A percentile compares a stretch with the other conserved stretches of the same genome.
Conservation (phyloP, 2,888 invertebrate genomes). For the Sinelater perroti region DNA sequence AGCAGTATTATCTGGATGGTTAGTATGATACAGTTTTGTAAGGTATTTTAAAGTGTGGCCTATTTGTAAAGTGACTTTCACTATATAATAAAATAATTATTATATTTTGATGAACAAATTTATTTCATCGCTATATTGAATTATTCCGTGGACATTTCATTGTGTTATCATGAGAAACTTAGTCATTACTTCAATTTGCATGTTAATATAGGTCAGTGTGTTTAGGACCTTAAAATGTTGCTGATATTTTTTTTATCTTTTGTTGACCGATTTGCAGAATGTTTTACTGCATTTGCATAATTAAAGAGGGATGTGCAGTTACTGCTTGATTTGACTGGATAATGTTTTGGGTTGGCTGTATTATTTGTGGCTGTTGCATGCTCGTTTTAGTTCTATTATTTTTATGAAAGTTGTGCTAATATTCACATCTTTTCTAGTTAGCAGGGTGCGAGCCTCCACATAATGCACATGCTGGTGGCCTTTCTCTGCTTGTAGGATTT, state of each 20-base stretch:
- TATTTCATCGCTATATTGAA: constrained; percentile 8
- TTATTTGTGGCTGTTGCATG: constrained; percentile 1
- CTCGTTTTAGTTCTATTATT: background rate
- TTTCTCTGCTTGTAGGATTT: constrained; percentile 16
- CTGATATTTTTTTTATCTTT: constrained; percentile 5
- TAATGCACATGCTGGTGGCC: constrained; percentile 32
- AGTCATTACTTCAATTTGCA: constrained; percentile 7
- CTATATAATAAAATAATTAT: constrained; percentile 11
- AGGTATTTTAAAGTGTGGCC: constrained; percentile 6
- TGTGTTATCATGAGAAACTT: background rate
- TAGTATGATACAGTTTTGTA: constrained; percentile 3
- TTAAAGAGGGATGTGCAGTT: background rate
- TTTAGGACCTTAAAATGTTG: constrained; percentile 6
- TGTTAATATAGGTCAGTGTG: constrained; percentile 7
- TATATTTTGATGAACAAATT: constrained; percentile 2
- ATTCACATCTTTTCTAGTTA: constrained; percentile 30
- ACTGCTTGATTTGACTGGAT: background rate
- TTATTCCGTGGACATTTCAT: constrained; percentile 8
- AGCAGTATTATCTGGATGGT: constrained; percentile 12
- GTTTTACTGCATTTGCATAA: background rate
- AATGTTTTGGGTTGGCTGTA: background rate
- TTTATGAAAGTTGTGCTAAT: constrained; percentile 14
- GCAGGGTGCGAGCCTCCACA: constrained; percentile 27
- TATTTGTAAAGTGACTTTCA: constrained; percentile 12
- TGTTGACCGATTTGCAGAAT: background rate